Evolutionary conservation across 23 tunicate species (phyloP).

Genomic region (Trididemnum clinides): DNA sequence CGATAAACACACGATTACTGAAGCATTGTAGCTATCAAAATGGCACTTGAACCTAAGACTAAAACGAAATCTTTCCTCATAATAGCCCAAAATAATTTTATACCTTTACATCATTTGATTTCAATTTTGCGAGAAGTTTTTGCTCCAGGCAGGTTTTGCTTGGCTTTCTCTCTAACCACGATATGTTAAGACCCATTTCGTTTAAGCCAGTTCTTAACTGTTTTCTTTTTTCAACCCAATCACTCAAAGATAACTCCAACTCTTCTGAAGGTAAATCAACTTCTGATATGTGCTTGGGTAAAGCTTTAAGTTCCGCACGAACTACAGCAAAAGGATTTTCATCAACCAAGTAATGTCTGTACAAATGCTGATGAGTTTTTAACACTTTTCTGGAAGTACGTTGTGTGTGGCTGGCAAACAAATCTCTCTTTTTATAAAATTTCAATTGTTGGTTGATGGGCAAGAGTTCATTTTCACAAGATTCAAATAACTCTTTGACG

Average conservation of each 20-base stretch:
- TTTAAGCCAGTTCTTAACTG: constrained; percentile 44
- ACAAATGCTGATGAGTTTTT: not conserved
- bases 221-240: constrained; percentile 50
- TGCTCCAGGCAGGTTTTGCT: constrained; percentile 44
- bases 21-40: too few relatives aligned
- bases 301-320: not conserved
- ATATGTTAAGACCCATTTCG: not conserved
- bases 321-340: constrained; percentile 1
- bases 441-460: constrained; percentile 47
- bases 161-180: constrained; percentile 57
- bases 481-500: constrained; percentile 53
- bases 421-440: constrained; percentile 36
- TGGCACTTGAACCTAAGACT: too few relatives aligned
- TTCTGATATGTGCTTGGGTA: not conserved
- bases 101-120: not conserved
- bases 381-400: constrained; percentile 57
- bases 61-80: too few relatives aligned
- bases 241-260: not conserved
- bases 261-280: not conserved
- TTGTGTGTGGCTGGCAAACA: constrained; percentile 53
- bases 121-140: constrained; percentile 13
- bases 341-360: not conserved
- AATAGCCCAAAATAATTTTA: too few relatives aligned
- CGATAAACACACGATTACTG: too few relatives aligned
- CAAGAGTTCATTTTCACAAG: constrained; percentile 46